Conservation (phyloP, 2,797 vertebrate genomes). For the Glossophaga mutica region DNA sequence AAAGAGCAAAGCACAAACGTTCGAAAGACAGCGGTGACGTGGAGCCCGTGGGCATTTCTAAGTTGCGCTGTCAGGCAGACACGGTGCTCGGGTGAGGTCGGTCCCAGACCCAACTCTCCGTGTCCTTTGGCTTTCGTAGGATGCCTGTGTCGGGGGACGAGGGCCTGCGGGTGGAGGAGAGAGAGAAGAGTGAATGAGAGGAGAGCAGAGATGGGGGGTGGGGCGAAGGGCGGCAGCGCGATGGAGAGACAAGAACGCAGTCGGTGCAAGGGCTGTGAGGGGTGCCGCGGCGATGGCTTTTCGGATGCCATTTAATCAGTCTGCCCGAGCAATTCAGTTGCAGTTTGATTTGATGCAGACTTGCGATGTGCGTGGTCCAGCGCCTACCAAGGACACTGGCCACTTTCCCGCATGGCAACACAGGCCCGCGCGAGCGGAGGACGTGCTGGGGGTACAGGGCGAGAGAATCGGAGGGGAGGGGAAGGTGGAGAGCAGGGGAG, state of each 20-base stretch:
- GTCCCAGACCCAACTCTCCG: neutral
- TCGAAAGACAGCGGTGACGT: neutral
- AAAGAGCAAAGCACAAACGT: neutral
- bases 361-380: constrained; percentile 46
- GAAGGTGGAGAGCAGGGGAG: neutral
- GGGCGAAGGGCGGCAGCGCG: fast-evolving
- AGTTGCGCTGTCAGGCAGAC: neutral
- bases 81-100: neutral
- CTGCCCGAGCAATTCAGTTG: constrained; percentile 64
- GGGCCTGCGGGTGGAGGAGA: neutral
- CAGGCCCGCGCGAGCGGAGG: neutral
- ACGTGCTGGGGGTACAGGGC: neutral
- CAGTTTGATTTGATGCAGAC: constrained; percentile 65
- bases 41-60: neutral
- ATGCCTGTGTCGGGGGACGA: neutral
- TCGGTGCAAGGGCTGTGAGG: neutral
- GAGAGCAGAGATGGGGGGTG: fast-evolving
- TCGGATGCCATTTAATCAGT: constrained; percentile 63
- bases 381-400: constrained; percentile 23
- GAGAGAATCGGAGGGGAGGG: neutral
- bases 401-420: neutral
- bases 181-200: too few relatives aligned
- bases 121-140: neutral
- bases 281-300: constrained; percentile 45
- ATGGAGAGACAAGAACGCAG: neutral